These are phyloP conservation scores for Hypena proboscidalis DNA, from an alignment of 2,888 invertebrate species.

Conservation along the genomic window DNA sequence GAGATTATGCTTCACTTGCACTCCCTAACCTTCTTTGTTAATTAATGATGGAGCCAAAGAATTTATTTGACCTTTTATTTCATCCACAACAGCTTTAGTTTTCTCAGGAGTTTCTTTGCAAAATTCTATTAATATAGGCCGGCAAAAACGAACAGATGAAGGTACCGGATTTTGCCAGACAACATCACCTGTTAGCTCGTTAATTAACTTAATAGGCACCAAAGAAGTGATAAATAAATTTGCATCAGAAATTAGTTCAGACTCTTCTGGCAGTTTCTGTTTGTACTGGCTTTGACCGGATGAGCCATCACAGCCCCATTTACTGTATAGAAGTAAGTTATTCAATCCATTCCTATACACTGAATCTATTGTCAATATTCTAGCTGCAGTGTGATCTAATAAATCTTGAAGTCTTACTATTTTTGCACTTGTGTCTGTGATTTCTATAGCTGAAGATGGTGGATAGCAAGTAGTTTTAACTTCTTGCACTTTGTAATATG, in stretches of 20 bases:
- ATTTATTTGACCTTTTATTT: constrained; percentile 13
- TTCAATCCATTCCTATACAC: constrained; percentile 5
- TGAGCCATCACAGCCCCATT: constrained; percentile 33
- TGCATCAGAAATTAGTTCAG: constrained; percentile 20
- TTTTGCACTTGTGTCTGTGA: constrained; percentile 3
- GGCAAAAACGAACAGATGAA: too few relatives aligned
- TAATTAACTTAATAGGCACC: constrained; percentile 27
- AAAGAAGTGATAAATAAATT: constrained; percentile 28
- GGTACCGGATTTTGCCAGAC: too few relatives aligned
- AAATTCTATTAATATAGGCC: constrained; percentile 30
- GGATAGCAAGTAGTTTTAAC: constrained; percentile 6
- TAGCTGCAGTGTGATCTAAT: constrained; percentile 30
- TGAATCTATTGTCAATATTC: constrained; percentile 27
- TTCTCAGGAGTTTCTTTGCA: constrained; percentile 29
- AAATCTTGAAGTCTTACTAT: constrained; percentile 15
- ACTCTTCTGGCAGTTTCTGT: constrained; percentile 19
- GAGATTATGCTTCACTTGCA: constrained; percentile 30
- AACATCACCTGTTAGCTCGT: constrained; percentile 23
- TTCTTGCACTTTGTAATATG: constrained; percentile 5
- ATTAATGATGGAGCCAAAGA: constrained; percentile 14
- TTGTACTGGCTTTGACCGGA: constrained; percentile 33
- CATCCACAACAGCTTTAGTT: constrained; percentile 23
- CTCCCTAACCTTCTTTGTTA: constrained; percentile 18
- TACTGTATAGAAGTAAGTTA: constrained; percentile 9
- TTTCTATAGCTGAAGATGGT: constrained; percentile 2